These are phyloP conservation scores for Alexandromys fortis DNA, from an alignment of 2,113 vertebrate species.

Conservation along the genomic window DNA sequence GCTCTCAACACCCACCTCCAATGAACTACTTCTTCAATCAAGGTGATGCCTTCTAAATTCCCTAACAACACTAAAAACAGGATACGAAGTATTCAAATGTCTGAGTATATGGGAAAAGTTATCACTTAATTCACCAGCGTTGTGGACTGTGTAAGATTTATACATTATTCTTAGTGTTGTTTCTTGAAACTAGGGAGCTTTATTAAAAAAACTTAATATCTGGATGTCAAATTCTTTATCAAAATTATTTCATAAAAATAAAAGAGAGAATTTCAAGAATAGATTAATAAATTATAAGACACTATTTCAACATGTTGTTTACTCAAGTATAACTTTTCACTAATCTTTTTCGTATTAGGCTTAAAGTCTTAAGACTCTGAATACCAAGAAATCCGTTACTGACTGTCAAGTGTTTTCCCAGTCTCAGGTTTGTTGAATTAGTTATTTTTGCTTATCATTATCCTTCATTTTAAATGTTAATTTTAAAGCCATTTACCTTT, in stretches of 20 bases:
- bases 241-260: neutral
- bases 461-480: neutral
- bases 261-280: neutral
- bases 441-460: neutral
- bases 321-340: neutral
- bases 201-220: neutral
- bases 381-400: neutral
- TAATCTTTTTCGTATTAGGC: neutral
- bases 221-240: neutral
- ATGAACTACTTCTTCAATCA: neutral
- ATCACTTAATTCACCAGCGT: neutral
- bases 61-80: neutral
- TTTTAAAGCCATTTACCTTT: constrained; percentile 77
- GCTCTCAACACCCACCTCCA: neutral
- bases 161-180: neutral
- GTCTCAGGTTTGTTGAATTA: neutral
- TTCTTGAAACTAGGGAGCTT: neutral
- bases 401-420: neutral
- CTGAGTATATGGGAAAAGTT: neutral
- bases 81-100: too few species aligned
- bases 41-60: too few species aligned
- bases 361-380: neutral
- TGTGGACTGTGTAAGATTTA: neutral
- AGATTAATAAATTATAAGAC: neutral
- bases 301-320: neutral